A percentile compares a stretch with the other conserved stretches of the same genome.
phyloP scores from a whole-genome alignment of 1,140 invertebrate species.

The Dreissena rostriformis region DNA sequence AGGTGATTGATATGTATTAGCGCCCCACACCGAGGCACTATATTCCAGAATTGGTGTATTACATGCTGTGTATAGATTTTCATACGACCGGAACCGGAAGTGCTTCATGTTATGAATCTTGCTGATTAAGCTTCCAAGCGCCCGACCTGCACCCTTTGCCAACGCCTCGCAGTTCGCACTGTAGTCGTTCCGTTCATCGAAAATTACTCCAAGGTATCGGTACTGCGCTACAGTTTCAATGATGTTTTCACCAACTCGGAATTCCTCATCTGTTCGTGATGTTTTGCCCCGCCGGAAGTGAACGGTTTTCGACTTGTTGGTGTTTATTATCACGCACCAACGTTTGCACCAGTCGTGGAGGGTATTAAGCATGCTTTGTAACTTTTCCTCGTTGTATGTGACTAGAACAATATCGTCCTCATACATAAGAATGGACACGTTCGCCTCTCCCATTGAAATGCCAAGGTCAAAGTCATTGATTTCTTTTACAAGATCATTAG shows the following conservation, averaged over 20 bases:
- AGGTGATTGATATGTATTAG: conserved; percentile 2
- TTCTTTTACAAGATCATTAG: conserved; percentile 3
- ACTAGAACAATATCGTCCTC: conserved; percentile 57
- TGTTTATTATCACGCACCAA: conserved; percentile 35
- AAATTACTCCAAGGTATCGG: conserved; percentile 43
- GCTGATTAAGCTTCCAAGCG: conserved; percentile 38
- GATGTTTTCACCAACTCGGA: conserved; percentile 4
- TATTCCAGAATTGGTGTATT: conserved; percentile 43
- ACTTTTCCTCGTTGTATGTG: conserved; percentile 4
- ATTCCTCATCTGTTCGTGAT: neutral
- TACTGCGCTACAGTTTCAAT: conserved; percentile 23
- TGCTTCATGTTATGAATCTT: conserved; percentile 48
- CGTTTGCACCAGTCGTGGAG: conserved; percentile 39
- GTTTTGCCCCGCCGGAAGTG: neutral
- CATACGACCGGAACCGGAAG: conserved; percentile 29
- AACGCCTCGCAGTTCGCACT: too few relatives aligned
- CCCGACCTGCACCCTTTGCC: too few relatives aligned
- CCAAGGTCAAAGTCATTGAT: conserved; percentile 16
- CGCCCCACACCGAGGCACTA: conserved; percentile 42
- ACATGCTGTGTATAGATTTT: conserved; percentile 42
- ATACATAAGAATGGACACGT: conserved; percentile 34
- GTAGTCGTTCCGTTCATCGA: conserved; percentile 18
- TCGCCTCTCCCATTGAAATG: neutral
- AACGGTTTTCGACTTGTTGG: conserved; percentile 28
- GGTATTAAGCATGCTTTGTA: conserved; percentile 15